Evolutionary conservation across 2,888 invertebrate genomes (phyloP).

Genomic region (Lamellibrachia columna): DNA sequence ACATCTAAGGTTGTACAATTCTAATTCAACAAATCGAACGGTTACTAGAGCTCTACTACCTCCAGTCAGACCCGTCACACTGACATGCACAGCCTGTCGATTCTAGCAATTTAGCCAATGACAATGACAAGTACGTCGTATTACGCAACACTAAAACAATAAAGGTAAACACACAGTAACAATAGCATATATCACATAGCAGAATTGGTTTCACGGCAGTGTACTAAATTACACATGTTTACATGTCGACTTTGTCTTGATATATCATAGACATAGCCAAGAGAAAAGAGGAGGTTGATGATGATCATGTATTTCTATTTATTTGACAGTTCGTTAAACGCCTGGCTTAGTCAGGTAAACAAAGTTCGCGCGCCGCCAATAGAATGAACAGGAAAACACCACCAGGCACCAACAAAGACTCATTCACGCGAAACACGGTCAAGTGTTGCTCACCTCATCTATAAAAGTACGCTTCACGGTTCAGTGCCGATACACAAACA

Average conservation of each 20-base stretch:
- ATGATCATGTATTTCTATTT: not conserved
- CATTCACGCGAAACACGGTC: not conserved
- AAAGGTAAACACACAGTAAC: not conserved
- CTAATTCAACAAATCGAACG: not conserved
- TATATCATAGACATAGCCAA: not conserved
- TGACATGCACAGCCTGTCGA: no score
- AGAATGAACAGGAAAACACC: not conserved
- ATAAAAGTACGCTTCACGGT: slow-evolving; percentile 9
- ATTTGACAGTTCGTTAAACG: not conserved
- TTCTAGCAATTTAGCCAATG: not conserved
- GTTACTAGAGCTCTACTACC: not conserved
- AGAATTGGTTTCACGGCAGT: not conserved
- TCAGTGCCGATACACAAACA: slow-evolving; percentile 3
- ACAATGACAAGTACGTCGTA: not conserved
- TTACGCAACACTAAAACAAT: not conserved
- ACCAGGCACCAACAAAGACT: not conserved
- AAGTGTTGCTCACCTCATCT: not conserved
- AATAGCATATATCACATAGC: not conserved
- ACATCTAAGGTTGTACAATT: not conserved
- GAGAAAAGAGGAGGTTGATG: not conserved
- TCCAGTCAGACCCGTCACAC: no score
- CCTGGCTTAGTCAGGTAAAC: not conserved
- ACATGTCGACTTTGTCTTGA: slow-evolving; percentile 2
- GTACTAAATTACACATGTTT: not conserved
- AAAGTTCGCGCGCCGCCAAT: not conserved